Evolutionary conservation across 2,888 invertebrate species (phyloP).

Genomic region (Andrena haemorrhoa): DNA sequence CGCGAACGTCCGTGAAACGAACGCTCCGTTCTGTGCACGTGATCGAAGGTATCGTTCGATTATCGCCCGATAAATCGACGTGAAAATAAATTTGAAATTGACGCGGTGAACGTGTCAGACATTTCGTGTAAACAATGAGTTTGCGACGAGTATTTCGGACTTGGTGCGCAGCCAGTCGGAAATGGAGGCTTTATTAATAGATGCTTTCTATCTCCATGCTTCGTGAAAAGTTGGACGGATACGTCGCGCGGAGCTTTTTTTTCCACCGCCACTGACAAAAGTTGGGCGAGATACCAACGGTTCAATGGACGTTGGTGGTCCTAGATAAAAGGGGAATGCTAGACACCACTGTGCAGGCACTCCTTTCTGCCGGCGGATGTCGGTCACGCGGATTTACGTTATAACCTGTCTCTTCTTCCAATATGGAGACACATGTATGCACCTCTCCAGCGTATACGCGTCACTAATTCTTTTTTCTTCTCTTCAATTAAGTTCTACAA

Average conservation of each 20-base stretch:
- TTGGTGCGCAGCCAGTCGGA: slow-evolving; percentile 48
- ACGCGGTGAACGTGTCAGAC: not conserved
- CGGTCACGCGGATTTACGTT: slow-evolving; percentile 81
- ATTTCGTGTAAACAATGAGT: slow-evolving; percentile 26
- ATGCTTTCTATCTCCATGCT: slow-evolving; percentile 48
- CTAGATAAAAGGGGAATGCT: slow-evolving; percentile 74
- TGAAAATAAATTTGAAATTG: slow-evolving; percentile 14
- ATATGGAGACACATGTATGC: slow-evolving; percentile 60
- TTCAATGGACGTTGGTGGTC: slow-evolving; percentile 77
- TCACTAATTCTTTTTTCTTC: slow-evolving; percentile 20
- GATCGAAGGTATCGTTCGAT: not conserved
- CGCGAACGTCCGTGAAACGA: not conserved
- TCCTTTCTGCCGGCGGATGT: slow-evolving; percentile 75
- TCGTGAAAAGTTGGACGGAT: slow-evolving; percentile 44
- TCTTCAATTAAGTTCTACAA: not conserved
- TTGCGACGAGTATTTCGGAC: slow-evolving; percentile 48
- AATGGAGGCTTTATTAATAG: slow-evolving; percentile 65
- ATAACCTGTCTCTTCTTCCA: slow-evolving; percentile 75
- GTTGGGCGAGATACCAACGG: slow-evolving; percentile 61
- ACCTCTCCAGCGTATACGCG: slow-evolving; percentile 22
- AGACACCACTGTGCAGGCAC: slow-evolving; percentile 71
- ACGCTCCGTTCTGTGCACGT: not conserved
- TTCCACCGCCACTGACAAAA: slow-evolving; percentile 50
- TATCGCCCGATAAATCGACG: not conserved
- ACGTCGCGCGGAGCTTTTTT: slow-evolving; percentile 35